Evolutionary conservation across 2,113 vertebrate species (phyloP), one percentile per base, ranked within the genome.

Genomic region (Elephas maximus): DNA sequence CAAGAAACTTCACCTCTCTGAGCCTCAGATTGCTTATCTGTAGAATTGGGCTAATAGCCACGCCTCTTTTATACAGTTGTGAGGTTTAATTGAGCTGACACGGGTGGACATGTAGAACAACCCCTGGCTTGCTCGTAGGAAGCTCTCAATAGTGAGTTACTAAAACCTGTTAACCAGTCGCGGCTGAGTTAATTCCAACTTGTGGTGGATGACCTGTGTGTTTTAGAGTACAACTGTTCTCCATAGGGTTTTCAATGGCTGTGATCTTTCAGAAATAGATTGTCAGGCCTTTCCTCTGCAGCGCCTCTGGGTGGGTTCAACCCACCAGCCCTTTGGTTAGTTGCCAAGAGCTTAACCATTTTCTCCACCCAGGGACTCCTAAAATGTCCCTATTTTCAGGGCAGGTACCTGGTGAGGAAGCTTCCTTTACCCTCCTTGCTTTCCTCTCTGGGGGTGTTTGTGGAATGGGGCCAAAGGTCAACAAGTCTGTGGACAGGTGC

Each of bases 401-500:
- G 45, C 30, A 18, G 37, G 48, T 86, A 67, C 28, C 30, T 3
- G 12, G 14, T 20, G 24, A 62, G 76, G 45, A 33, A 12, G 12
- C 33, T 15, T 53, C 57, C 53, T 44, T 71, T 8, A 53, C 48
- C 67, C 57, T 73, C 53, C 82, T 90, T 21, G 18, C 28, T 51
- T 94, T 88, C 63, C 81, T 93, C 28, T 79, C 71, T 77, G 5
- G 20, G 65, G 81, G 76, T 30, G 62, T 53, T 63, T 77, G 62
- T 44, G 62, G 78, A 30, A 18, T 71, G 63, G 78, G 78, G 86
- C 84, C 93, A 96, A 41, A 89, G 84, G 84, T 87, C 76, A 2
- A 73, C 82, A 21, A 57, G 74, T 23, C 41, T 7, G 12, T 65
- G 79, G 94, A 95, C 95, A 98, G 96, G 94, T 96, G 96, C 63